These are phyloP conservation scores for Tiliqua scincoides DNA, from an alignment of 2,113 vertebrate genomes.

Conservation along the genomic window DNA sequence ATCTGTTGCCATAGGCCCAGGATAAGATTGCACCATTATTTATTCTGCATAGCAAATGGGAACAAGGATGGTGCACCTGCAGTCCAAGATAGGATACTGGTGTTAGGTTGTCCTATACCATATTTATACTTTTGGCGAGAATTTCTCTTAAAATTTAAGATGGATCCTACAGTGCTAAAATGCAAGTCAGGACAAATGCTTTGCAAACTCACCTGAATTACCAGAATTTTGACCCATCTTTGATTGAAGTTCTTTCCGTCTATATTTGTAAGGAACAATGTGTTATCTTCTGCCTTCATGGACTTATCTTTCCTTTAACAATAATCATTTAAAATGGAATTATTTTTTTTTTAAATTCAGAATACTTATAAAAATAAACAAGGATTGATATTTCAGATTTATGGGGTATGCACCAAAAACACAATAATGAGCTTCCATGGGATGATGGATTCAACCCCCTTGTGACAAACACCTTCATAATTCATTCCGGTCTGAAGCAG, in stretches of 20 bases:
- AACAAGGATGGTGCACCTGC: background rate
- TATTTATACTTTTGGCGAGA: background rate
- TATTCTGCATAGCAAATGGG: background rate
- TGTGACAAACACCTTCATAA: constrained; percentile 61
- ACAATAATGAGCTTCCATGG: constrained; percentile 49
- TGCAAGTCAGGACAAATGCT: background rate
- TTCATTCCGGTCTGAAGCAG: constrained; percentile 54
- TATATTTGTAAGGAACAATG: background rate
- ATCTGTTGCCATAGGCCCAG: no score
- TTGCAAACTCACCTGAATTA: background rate
- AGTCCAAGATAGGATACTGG: background rate
- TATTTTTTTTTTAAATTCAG: constrained; percentile 3
- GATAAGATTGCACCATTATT: no score
- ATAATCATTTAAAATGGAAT: constrained; percentile 5
- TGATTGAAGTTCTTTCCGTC: constrained; percentile 3
- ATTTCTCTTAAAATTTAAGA: background rate
- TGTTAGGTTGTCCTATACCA: background rate
- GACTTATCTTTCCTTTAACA: constrained; percentile 8
- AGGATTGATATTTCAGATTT: constrained; percentile 45
- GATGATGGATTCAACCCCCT: constrained; percentile 52
- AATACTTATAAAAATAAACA: constrained; percentile 41
- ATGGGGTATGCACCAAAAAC: constrained; percentile 39
- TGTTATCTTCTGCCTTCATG: constrained; percentile 14
- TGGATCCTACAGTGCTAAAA: background rate
- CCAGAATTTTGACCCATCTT: background rate